Percentiles rank a stretch among this genome's conserved stretches.
Conservation (phyloP, 2,797 vertebrate genomes). For the Coregonus ussuriensis region DNA sequence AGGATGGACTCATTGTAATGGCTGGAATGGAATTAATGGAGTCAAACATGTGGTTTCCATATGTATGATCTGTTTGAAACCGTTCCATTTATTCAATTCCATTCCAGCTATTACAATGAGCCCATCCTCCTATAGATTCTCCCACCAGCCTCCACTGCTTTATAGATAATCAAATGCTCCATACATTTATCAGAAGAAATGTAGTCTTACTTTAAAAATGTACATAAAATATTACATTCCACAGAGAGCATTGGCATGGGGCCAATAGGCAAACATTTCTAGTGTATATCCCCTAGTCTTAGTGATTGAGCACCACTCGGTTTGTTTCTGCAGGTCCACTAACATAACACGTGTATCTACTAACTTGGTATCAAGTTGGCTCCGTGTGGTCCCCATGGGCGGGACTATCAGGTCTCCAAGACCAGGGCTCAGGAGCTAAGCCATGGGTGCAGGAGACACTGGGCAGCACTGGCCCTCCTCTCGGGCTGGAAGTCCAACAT, state of each 20-base stretch:
- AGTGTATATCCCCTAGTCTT: too few relatives aligned
- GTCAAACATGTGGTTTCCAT: too few relatives aligned
- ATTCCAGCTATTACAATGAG: too few relatives aligned
- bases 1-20: too few relatives aligned
- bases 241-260: not conserved
- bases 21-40: too few relatives aligned
- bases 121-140: too few relatives aligned
- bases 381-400: too few relatives aligned
- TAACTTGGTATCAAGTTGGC: not conserved
- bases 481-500: slow-evolving; percentile 81
- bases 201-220: not conserved
- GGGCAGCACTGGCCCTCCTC: slow-evolving; percentile 76
- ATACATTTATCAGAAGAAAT: not conserved
- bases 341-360: not conserved
- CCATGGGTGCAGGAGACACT: slow-evolving; percentile 83
- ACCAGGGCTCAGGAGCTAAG: slow-evolving; percentile 50
- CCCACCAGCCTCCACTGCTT: not conserved
- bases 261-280: not conserved
- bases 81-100: too few relatives aligned
- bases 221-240: not conserved
- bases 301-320: too few relatives aligned
- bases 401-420: not conserved
- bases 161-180: not conserved
- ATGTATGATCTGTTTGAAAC: too few relatives aligned
- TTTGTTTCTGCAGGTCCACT: too few relatives aligned